Conservation (phyloP, 2,888 invertebrate genomes). For the Eilema depressum region DNA sequence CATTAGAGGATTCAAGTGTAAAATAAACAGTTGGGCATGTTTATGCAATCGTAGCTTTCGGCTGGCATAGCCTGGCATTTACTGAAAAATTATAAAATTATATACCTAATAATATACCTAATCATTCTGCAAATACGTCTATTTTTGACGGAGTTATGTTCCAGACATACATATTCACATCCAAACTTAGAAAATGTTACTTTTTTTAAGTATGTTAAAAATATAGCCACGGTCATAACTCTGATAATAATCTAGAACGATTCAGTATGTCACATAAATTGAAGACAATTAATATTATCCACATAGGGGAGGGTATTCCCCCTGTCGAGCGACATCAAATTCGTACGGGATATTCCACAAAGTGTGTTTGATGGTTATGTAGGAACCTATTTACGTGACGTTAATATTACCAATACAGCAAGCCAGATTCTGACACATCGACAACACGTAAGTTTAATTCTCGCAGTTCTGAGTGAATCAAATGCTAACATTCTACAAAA, state of each 20-base stretch:
- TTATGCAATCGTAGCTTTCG: no score
- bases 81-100: no score
- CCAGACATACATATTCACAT: no score
- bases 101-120: no score
- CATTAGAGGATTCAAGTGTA: no score
- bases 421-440: conserved; percentile 10
- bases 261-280: neutral
- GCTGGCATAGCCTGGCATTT: no score
- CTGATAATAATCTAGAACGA: neutral
- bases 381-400: neutral
- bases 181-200: no score
- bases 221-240: no score
- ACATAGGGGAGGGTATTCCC: neutral
- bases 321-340: neutral
- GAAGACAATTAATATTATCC: neutral
- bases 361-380: neutral
- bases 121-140: no score
- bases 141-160: no score
- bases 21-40: no score
- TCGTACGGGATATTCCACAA: neutral
- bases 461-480: conserved; percentile 14
- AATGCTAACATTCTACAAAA: conserved; percentile 14
- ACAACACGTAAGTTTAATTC: conserved; percentile 1
- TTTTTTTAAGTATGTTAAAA: no score
- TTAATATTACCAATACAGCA: neutral